Base-by-base conservation (phyloP, 2,113 vertebrate genomes). In the Halcyon senegalensis region DNA sequence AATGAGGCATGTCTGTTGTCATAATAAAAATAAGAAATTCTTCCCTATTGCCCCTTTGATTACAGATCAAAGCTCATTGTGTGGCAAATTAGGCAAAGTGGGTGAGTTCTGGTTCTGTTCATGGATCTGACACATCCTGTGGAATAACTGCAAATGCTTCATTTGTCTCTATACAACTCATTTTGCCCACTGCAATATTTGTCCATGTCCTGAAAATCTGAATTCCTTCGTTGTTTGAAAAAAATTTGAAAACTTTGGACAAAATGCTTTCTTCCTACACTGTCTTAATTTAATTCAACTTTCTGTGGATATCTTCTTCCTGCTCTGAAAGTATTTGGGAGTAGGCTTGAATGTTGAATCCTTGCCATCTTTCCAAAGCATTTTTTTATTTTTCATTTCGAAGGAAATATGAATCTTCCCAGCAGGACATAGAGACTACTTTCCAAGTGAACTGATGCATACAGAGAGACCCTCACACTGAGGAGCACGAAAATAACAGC, bases 81-180 rank as follows among this genome's bases (percentile, higher is more conserved):
- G 35, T 51, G 33, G 37, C 37, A 67, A 87, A 82, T 17, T 27
- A 41, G 39, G 51, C 21, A 53, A 74, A 78, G 8, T 13, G 84
- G 41, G 53, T 7, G 19, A 28, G 21, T 84, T 74, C 15, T 44
- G 31, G 10, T 46, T 81, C 43, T 91, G 9, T 46, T 63, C 31
- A 13, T 13, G 9, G 30, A 7, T 84, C 55, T 89, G 31, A 53
- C 7, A 56, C 3, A 39, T 1, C 6, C 18, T 0, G 0, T 48
- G 27, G 19, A 94, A 83, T 44, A 50, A 37, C 8, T 68, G 13
- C 25, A 55, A 31, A 53, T 30, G 16, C 2, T 72, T 87, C 4
- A 2, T 48, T 92, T 70, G 4, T 28, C 18, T 77, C 50, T 53
- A 20, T 8, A 20, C 7, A 27, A 2, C 6, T 78, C 20, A 66